Base-by-base conservation (phyloP, 2,888 invertebrate genomes). In the Abrostola tripartita region DNA sequence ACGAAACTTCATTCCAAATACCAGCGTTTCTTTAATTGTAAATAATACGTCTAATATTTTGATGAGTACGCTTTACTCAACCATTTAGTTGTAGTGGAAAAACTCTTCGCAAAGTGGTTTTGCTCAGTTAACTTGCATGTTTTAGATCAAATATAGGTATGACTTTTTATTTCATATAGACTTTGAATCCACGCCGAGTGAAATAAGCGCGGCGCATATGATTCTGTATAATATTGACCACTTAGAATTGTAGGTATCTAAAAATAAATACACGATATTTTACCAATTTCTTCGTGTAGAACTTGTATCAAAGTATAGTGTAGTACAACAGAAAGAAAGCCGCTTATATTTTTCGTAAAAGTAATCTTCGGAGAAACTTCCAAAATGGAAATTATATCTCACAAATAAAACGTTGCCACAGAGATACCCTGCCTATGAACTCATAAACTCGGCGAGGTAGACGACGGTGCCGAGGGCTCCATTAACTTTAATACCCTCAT, bases 401-500 rank as follows among this genome's bases (percentile, higher is more conserved):
- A 78, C 75, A 86, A 88, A 89, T 89, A 85, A 88, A 88, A 88
- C 76, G 83, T 82, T 81, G 78, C 81, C 81, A 78, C 78, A 76
- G 81, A 88, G 85, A 84, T 87, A 86, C 84, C 85, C 81, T 81
- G 82, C 81, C 86, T 83, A 86, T 88, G 88, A 88, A 86, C 85
- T 84, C 88, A 88, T 92, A 90, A 92, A 91, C 84, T 87, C 84
- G 82, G 81, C 78, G 83, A 85, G 85, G 87, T 85, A 76, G 87
- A 85, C 82, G 83, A 77, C 83, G 82, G 77, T 83, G 82, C 79
- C 83, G 83, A 84, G 85, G 82, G 86, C 81, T 86, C 90, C 91
- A 92, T 92, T 92, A 91, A 92, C 86, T 92, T 92, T 92, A 91
- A 90, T 88, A 84, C 85, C 85, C 86, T 88, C 90, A 90, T 90